A percentile compares a stretch with the other conserved stretches of the same genome.
Evolutionary conservation across 2,888 invertebrate genomes (phyloP).

Genomic region (Blera fallax): DNA sequence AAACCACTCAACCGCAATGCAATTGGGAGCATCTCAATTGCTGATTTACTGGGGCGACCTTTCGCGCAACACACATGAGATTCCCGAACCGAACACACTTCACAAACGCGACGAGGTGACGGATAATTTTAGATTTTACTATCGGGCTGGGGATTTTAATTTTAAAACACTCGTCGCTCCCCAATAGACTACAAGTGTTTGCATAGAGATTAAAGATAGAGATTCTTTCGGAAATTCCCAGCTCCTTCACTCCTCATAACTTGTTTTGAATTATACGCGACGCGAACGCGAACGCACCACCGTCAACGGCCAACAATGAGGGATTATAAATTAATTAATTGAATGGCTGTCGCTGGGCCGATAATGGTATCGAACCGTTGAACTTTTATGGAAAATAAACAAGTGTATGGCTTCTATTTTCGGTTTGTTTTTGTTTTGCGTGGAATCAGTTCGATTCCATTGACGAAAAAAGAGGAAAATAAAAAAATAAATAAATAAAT

Average conservation of each 20-base stretch:
- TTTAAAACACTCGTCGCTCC: conserved; percentile 20
- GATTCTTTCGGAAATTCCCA: conserved; percentile 2
- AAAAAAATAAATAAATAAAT: conserved; percentile 59
- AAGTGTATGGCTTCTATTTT: conserved; percentile 68
- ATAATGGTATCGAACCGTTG: conserved; percentile 60
- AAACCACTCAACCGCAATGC: conserved; percentile 63
- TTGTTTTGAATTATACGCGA: conserved; percentile 48
- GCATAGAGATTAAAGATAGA: not conserved
- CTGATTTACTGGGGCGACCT: conserved; percentile 26
- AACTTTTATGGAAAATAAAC: conserved; percentile 62
- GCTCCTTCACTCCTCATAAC: conserved; percentile 47
- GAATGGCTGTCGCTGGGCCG: conserved; percentile 34
- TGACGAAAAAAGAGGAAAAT: conserved; percentile 39
- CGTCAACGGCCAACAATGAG: conserved; percentile 46
- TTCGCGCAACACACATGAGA: conserved; percentile 13
- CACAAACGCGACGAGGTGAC: not conserved
- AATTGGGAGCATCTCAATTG: conserved; percentile 56
- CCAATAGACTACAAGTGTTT: conserved; percentile 19
- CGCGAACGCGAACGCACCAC: conserved; percentile 36
- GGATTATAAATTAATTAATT: conserved; percentile 69
- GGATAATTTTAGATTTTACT: conserved; percentile 55
- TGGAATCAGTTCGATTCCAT: conserved; percentile 47
- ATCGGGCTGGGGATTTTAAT: conserved; percentile 26
- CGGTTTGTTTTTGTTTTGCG: conserved; percentile 43
- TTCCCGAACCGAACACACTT: conserved; percentile 9